A percentile compares a stretch with the other conserved stretches of the same genome.
These are phyloP conservation scores for Takifugu bimaculatus DNA, from an alignment of 2,113 vertebrate species.

Conservation along the genomic window DNA sequence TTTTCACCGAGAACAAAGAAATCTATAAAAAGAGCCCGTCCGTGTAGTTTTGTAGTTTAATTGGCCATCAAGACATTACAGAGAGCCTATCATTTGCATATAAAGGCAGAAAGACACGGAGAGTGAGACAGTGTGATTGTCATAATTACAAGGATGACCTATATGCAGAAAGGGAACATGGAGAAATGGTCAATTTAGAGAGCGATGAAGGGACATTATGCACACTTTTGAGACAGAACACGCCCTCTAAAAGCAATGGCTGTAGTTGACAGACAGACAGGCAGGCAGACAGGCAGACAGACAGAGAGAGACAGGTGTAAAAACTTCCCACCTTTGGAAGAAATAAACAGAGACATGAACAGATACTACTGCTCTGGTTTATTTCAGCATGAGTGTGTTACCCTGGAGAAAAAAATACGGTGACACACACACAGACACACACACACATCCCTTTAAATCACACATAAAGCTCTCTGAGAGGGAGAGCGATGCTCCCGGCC, in stretches of 20 bases:
- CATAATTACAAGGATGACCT: constrained; percentile 67
- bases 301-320: neutral
- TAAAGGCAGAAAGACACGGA: constrained; percentile 25
- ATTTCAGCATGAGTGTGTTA: constrained; percentile 10
- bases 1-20: constrained; percentile 21
- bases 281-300: neutral
- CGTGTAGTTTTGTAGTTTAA: constrained; percentile 40
- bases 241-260: neutral
- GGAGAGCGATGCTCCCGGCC: constrained; percentile 32
- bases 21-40: constrained; percentile 21
- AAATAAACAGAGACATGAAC: constrained; percentile 39
- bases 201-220: constrained; percentile 18
- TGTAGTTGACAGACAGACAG: neutral
- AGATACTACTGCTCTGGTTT: constrained; percentile 28
- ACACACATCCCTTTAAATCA: constrained; percentile 22
- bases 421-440: constrained; percentile 5
- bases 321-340: constrained; percentile 5
- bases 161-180: constrained; percentile 57
- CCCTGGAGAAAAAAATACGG: constrained; percentile 2
- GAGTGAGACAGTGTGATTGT: constrained; percentile 40
- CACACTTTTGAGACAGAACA: neutral
- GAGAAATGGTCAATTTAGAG: constrained; percentile 48
- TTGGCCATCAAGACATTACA: constrained; percentile 55
- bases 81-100: constrained; percentile 50
- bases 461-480: constrained; percentile 18